Evolutionary conservation across 2,888 invertebrate species (phyloP).

Genomic region (Agrotis puta): DNA sequence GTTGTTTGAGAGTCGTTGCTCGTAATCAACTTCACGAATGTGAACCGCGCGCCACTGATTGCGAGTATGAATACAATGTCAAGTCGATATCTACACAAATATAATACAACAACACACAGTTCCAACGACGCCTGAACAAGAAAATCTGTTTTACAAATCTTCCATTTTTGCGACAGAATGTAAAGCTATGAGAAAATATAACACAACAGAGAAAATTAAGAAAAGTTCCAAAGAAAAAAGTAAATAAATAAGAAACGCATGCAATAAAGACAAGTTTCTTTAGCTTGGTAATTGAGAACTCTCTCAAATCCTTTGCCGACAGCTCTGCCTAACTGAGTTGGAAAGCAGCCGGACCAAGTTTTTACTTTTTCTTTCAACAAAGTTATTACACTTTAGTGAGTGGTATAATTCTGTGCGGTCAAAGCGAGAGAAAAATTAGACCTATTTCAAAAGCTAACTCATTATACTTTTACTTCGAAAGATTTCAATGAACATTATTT

Average conservation of each 20-base stretch:
- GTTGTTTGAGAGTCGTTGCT: constrained; percentile 82
- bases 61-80: constrained; percentile 51
- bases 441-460: constrained; percentile 36
- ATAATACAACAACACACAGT: constrained; percentile 15
- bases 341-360: constrained; percentile 77
- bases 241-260: constrained; percentile 74
- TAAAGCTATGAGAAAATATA: constrained; percentile 42
- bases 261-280: constrained; percentile 78
- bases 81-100: constrained; percentile 32
- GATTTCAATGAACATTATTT: background rate
- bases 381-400: constrained; percentile 78
- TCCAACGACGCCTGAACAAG: constrained; percentile 11
- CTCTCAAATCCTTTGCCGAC: constrained; percentile 82
- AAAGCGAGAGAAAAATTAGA: constrained; percentile 56
- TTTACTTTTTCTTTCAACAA: constrained; percentile 75
- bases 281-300: constrained; percentile 81
- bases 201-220: constrained; percentile 58
- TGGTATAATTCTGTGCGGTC: constrained; percentile 58
- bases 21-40: constrained; percentile 84
- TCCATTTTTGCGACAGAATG: background rate
- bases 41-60: constrained; percentile 79
- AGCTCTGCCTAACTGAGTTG: constrained; percentile 81
- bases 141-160: constrained; percentile 12
- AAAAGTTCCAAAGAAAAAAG: constrained; percentile 62
- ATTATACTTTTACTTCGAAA: constrained; percentile 23